These are phyloP conservation scores for Rhegmatorhina hoffmannsi DNA, from an alignment of 2,113 vertebrate species.

Conservation along the genomic window DNA sequence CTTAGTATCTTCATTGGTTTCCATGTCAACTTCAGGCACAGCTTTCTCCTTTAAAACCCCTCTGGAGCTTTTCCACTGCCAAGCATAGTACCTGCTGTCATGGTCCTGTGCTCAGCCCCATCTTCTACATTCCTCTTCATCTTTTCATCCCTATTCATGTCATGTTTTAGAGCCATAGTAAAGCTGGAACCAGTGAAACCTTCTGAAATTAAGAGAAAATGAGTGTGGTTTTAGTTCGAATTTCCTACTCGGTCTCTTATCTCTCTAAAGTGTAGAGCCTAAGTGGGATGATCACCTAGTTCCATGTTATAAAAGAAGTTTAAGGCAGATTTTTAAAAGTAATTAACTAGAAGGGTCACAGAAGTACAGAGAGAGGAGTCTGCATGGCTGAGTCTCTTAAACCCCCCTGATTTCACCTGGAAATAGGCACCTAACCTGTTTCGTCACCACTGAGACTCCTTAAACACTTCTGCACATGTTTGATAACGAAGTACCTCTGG, in stretches of 20 bases:
- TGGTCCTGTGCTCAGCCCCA: not conserved
- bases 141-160: not conserved
- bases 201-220: not conserved
- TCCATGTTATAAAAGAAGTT: not conserved
- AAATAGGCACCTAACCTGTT: not conserved
- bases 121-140: not conserved
- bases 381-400: not conserved
- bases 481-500: not conserved
- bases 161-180: not conserved
- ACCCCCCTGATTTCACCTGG: not conserved
- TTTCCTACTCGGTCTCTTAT: not conserved
- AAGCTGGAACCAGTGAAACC: not conserved
- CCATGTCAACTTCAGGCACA: not conserved
- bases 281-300: not conserved
- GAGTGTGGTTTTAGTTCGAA: not conserved
- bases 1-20: not conserved
- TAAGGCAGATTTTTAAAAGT: not conserved
- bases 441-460: not conserved
- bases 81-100: not conserved
- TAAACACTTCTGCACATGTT: not conserved
- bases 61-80: not conserved
- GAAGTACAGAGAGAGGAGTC: not conserved
- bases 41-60: not conserved
- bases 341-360: not conserved
- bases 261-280: not conserved